Base-by-base conservation (phyloP, 2,797 vertebrate genomes). In the Todus mexicanus region DNA sequence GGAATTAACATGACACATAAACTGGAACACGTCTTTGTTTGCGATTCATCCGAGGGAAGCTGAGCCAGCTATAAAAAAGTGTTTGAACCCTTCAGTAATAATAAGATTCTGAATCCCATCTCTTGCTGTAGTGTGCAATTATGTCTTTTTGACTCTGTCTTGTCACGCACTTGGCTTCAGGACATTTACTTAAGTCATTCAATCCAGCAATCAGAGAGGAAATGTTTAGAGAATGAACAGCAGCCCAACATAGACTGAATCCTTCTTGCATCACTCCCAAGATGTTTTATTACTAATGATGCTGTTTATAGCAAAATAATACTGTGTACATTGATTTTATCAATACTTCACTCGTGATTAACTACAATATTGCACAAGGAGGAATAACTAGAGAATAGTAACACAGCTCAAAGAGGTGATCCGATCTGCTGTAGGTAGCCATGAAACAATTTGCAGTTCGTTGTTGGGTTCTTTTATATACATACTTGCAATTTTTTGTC, bases 281-380 rank as follows among this genome's bases (percentile, higher is more conserved):
- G 63, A 45, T 31, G 12, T 89, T 94, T 95, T 93, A 84, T 92
- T 94, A 84, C 71, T 97, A 93, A 75, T 68, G 84, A 91, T 77
- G 90, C 78, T 97, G 85, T 96, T 94, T 59, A 84, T 88, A 87
- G 81, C 66, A 80, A 82, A 93, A 71, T 94, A 96, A 94, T 96
- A 87, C 80, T 89, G 93, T 96, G 65, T 94, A 76, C 93, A 77
- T 94, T 80, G 95, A 93, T 97, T 97, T 97, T 92, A 96, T 95
- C 95, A n/a, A 2, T 96, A 56, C 91, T 95, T 94, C 90, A 76
- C 78, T 95, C 17, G 5, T 92, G 84, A 89, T 65, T 72, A 97
- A 38, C 54, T 84, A 61, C 91, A 89, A 78, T 80, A 77, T 85
- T 92, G 92, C 86, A 95, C 86, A 89, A 88, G 74, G 87, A 96